Conservation (phyloP, 2,797 vertebrate species). For the Rhabdomys pumilio region DNA sequence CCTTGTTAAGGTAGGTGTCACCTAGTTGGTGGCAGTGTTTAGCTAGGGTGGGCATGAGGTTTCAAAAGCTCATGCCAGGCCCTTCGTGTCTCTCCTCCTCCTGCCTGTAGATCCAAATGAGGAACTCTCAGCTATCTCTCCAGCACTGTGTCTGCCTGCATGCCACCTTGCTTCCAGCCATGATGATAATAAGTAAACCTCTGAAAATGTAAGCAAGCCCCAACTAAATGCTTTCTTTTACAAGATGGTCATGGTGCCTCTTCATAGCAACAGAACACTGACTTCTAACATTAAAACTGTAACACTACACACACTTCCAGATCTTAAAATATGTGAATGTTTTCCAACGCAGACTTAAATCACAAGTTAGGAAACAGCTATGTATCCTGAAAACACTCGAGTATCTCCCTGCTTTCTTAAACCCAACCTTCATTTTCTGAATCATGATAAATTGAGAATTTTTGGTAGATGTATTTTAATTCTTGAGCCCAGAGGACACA, state of each 20-base stretch:
- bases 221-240: neutral
- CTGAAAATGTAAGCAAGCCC: neutral
- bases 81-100: neutral
- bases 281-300: slow-evolving; percentile 43
- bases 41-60: neutral
- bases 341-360: slow-evolving; percentile 33
- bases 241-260: neutral
- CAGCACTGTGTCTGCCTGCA: neutral
- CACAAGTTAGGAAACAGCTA: slow-evolving; percentile 38
- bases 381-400: slow-evolving; percentile 52
- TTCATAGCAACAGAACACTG: neutral
- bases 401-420: slow-evolving; percentile 59
- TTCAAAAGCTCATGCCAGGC: neutral
- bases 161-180: neutral
- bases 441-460: slow-evolving; percentile 46
- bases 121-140: neutral
- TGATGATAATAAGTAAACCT: neutral
- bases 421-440: slow-evolving; percentile 17
- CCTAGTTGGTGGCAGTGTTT: too few species aligned
- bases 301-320: neutral
- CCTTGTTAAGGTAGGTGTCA: too few species aligned
- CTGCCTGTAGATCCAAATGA: neutral
- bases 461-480: slow-evolving; percentile 52
- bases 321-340: slow-evolving; percentile 53
- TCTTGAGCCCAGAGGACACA: neutral